Percentiles rank a stretch among this genome's conserved stretches.
These are phyloP conservation scores for Dysidea cf. avara DNA, from an alignment of 37 sponge, comb jelly and placozoan genomes.

Conservation along the genomic window DNA sequence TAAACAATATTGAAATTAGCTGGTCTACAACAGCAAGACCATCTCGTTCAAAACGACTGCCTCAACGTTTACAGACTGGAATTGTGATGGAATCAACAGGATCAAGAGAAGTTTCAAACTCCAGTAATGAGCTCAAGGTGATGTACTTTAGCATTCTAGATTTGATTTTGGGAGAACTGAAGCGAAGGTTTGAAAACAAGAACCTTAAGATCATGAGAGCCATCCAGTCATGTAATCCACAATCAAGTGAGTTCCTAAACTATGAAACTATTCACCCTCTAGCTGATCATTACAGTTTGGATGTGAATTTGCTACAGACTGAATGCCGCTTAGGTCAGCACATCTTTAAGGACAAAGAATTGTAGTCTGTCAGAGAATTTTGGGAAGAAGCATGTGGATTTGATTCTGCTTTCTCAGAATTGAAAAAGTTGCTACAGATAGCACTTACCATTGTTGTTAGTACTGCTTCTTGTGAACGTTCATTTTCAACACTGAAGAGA, in stretches of 20 bases:
- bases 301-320: too few species aligned
- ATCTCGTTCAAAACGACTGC: slow-evolving; percentile 8
- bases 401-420: slow-evolving; percentile 13
- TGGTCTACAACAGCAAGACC: slow-evolving; percentile 24
- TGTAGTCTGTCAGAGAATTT: too few species aligned
- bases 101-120: slow-evolving; percentile 13
- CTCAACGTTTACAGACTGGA: slow-evolving; percentile 13
- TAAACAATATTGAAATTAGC: slow-evolving; percentile 14
- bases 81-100: slow-evolving; percentile 35
- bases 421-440: slow-evolving; percentile 5
- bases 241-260: slow-evolving; percentile 8
- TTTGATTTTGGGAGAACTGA: slow-evolving; percentile 6
- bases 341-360: too few species aligned
- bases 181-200: slow-evolving; percentile 2
- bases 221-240: slow-evolving; percentile 24
- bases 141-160: slow-evolving; percentile 25
- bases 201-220: slow-evolving; percentile 26
- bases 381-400: too few species aligned
- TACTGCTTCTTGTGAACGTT: slow-evolving; percentile 36
- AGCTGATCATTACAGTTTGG: background rate
- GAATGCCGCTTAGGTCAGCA: too few species aligned
- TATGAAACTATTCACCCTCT: slow-evolving; percentile 11
- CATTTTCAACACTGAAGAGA: slow-evolving; percentile 32
- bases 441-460: slow-evolving; percentile 30
- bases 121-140: slow-evolving; percentile 1